Evolutionary conservation across 2,113 vertebrate genomes (phyloP).

Genomic region (Pelvicachromis taeniatus): DNA sequence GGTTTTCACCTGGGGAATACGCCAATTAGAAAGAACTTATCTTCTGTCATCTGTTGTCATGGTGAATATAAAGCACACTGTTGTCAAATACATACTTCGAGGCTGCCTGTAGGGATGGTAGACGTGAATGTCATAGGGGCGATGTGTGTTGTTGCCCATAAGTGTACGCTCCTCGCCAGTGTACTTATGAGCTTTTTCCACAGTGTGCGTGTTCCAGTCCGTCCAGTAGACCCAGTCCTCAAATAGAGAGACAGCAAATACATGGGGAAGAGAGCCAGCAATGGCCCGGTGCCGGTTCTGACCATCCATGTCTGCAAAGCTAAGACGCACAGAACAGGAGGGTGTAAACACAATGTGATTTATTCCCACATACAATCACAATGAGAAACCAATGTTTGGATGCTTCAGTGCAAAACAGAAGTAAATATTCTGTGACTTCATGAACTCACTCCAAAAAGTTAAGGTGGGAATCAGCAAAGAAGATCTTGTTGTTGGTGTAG

Average conservation of each 20-base stretch:
- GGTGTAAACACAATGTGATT: background rate
- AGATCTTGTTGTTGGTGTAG: slow-evolving; percentile 73
- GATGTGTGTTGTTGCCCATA: slow-evolving; percentile 74
- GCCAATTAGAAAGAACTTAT: background rate
- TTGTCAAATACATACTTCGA: slow-evolving; percentile 29
- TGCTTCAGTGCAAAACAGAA: background rate
- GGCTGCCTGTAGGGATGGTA: slow-evolving; percentile 71
- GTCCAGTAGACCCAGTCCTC: slow-evolving; percentile 74
- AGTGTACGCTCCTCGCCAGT: slow-evolving; percentile 56
- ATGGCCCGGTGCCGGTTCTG: slow-evolving; percentile 67
- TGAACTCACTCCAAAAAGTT: slow-evolving; percentile 69
- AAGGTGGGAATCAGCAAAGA: slow-evolving; percentile 70
- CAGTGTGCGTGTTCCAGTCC: slow-evolving; percentile 69
- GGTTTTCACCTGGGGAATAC: slow-evolving; percentile 59
- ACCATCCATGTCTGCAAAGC: slow-evolving; percentile 71
- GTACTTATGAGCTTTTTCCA: slow-evolving; percentile 72
- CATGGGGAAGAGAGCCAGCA: slow-evolving; percentile 62
- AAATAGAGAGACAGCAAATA: slow-evolving; percentile 63
- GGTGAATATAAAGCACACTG: background rate
- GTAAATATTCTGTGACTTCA: background rate
- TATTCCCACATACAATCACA: background rate
- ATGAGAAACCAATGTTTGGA: background rate
- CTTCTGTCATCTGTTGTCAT: background rate
- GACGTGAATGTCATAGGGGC: slow-evolving; percentile 65
- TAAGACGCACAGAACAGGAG: background rate